Base-by-base conservation (phyloP, 2,113 vertebrate species). In the Chitala chitala region DNA sequence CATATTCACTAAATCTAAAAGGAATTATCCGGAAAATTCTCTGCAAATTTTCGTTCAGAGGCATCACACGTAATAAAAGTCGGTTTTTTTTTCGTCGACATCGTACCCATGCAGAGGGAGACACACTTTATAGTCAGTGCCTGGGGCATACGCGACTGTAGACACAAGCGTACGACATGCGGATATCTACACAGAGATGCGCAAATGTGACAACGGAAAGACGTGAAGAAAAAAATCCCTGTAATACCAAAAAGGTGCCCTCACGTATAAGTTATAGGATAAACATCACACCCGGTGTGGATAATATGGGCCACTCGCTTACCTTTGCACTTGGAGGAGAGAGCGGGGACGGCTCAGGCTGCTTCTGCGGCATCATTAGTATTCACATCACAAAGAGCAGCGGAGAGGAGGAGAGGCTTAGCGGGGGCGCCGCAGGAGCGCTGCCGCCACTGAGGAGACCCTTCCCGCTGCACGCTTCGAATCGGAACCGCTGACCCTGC, bases 361-460 rank as follows among this genome's bases (percentile, higher is more conserved):
- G 74, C 61, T 77, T 78, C 31, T 77, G 76, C 51, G 74, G 48
- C 75, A 76, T 77, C 75, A 82, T 81, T 81, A 81, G 78, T 77
- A 82, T 82, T 82, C 79, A 78, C 79, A 79, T 77, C 79, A 82
- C 81, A 81, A 68, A 70, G 51, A 76, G 46, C 56, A 29, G 58
- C 56, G 44, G 69, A 53, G 71, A 81, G 61, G 70, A 66, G 58
- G 71, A 72, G 58, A 73, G 73, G 38, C 2, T 29, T 54, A 59
- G 50, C 26, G 50, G 51, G 31, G 50, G 50, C 15, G 73, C 13
- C 38, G 50, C n/a, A 29, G 36, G 24, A 46, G 33, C 51, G 40
- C 33, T 15, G 54, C 36, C 13, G 40, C 55, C 8, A 38, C 40
- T 59, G 71, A 24, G 40, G 54, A 15, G 64, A 40, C 46, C 53